phyloP scores from a whole-genome alignment of 2,888 invertebrate species.

The Hedya salicella region DNA sequence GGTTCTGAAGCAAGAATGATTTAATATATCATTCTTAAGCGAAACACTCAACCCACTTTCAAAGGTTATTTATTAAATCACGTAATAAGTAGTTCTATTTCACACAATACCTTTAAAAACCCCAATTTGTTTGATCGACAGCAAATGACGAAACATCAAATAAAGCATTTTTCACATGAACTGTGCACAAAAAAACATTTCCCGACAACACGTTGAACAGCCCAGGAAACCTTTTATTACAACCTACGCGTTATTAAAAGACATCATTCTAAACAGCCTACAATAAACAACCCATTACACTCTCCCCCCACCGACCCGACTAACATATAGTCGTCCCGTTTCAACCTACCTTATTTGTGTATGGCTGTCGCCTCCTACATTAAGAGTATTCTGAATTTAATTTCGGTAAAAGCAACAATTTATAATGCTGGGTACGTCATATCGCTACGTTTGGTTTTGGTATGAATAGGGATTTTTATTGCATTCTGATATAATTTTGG shows the following conservation, averaged over 20 bases:
- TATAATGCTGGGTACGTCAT: constrained; percentile 49
- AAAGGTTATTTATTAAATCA: neutral
- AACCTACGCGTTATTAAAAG: constrained; percentile 61
- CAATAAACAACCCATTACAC: constrained; percentile 68
- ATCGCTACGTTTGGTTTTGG: constrained; percentile 28
- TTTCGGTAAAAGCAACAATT: constrained; percentile 57
- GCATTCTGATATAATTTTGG: constrained; percentile 28
- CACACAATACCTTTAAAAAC: constrained; percentile 15
- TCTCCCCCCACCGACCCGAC: neutral
- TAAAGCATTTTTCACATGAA: constrained; percentile 16
- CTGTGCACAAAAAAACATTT: constrained; percentile 22
- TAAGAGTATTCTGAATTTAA: constrained; percentile 51
- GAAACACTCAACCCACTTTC: neutral
- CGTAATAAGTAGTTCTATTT: constrained; percentile 15
- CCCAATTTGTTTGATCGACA: constrained; percentile 18
- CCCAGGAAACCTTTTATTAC: constrained; percentile 47
- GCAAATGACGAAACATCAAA: neutral
- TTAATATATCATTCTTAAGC: neutral
- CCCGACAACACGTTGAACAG: constrained; percentile 18
- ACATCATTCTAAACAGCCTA: constrained; percentile 67
- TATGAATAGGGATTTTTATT: constrained; percentile 24
- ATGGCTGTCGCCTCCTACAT: constrained; percentile 40
- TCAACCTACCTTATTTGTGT: constrained; percentile 28
- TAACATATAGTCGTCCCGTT: constrained; percentile 41
- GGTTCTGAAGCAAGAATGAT: too few species aligned